Percentiles rank a stretch among this genome's conserved stretches.
These are phyloP conservation scores for Engystomops pustulosus DNA, from an alignment of 2,113 vertebrate genomes.

Conservation along the genomic window DNA sequence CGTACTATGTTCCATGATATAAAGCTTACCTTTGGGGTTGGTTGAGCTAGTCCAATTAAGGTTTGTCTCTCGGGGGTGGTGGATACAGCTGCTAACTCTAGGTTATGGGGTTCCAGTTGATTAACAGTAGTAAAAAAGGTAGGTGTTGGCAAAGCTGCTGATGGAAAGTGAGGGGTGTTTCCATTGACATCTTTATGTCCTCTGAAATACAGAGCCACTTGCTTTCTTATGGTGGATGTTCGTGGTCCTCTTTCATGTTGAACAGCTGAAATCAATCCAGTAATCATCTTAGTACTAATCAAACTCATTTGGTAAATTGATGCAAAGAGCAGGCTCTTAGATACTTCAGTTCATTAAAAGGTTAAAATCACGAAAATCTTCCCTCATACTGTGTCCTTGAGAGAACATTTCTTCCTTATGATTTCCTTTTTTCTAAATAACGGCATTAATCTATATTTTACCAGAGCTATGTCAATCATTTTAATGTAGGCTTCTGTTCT, in stretches of 20 bases:
- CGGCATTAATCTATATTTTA: slow-evolving; percentile 58
- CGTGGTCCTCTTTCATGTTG: slow-evolving; percentile 96
- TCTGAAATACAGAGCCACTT: slow-evolving; percentile 97
- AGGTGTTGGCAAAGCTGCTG: slow-evolving; percentile 83
- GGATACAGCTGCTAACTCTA: slow-evolving; percentile 89
- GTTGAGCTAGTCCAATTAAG: slow-evolving; percentile 92
- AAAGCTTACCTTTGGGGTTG: slow-evolving; percentile 92
- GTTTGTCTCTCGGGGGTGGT: slow-evolving; percentile 89
- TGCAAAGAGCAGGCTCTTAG: slow-evolving; percentile 49
- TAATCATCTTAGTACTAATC: slow-evolving; percentile 57
- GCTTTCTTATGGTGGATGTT: slow-evolving; percentile 97
- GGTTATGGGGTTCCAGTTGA: slow-evolving; percentile 90
- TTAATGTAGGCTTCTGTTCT: slow-evolving; percentile 57
- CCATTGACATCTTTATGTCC: slow-evolving; percentile 96
- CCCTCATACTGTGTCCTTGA: slow-evolving; percentile 60
- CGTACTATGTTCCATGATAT: too few species aligned
- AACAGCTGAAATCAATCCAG: slow-evolving; percentile 79
- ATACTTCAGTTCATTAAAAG: slow-evolving; percentile 58
- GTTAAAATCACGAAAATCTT: slow-evolving; percentile 60
- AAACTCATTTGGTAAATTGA: slow-evolving; percentile 56
- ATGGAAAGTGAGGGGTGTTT: slow-evolving; percentile 84
- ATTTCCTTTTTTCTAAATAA: slow-evolving; percentile 59
- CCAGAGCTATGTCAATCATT: slow-evolving; percentile 54
- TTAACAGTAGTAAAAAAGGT: slow-evolving; percentile 96
- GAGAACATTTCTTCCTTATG: slow-evolving; percentile 54